Conservation (phyloP, 2,797 vertebrate species). For the Tenualosa ilisha region DNA sequence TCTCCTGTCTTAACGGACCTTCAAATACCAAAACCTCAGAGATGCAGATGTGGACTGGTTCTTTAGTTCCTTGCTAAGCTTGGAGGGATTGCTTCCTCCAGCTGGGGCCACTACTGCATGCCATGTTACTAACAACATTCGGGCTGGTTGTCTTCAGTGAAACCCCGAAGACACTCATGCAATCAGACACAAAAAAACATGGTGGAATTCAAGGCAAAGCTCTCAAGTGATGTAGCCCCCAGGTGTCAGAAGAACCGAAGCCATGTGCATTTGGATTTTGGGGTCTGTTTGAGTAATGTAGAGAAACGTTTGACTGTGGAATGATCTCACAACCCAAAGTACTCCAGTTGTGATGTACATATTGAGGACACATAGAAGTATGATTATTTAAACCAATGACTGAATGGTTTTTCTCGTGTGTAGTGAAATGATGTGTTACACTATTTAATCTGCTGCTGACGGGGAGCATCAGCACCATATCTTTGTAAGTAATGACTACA, state of each 20-base stretch:
- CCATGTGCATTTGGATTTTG: constrained; percentile 56
- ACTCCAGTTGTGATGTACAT: constrained; percentile 73
- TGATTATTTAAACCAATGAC: constrained; percentile 75
- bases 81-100: constrained; percentile 55
- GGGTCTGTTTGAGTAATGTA: constrained; percentile 57
- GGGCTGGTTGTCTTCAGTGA: constrained; percentile 49
- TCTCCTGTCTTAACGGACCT: constrained; percentile 14
- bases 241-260: constrained; percentile 53
- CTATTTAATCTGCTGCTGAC: constrained; percentile 76
- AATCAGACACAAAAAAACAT: constrained; percentile 53
- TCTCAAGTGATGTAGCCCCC: constrained; percentile 57
- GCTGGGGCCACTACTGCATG: constrained; percentile 66
- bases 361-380: constrained; percentile 73
- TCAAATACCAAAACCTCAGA: constrained; percentile 10
- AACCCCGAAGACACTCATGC: constrained; percentile 50
- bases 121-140: constrained; percentile 63
- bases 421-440: constrained; percentile 75
- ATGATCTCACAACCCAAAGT: constrained; percentile 71
- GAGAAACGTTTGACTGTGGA: constrained; percentile 65
- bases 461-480: constrained; percentile 71
- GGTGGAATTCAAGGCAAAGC: constrained; percentile 45
- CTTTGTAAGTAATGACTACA: constrained; percentile 71
- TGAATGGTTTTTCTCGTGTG: constrained; percentile 71
- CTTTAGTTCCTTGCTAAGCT: constrained; percentile 53
- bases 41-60: constrained; percentile 38